These are phyloP conservation scores for Dromococcyx pavoninus DNA, from an alignment of 2,797 vertebrate genomes.

Conservation along the genomic window DNA sequence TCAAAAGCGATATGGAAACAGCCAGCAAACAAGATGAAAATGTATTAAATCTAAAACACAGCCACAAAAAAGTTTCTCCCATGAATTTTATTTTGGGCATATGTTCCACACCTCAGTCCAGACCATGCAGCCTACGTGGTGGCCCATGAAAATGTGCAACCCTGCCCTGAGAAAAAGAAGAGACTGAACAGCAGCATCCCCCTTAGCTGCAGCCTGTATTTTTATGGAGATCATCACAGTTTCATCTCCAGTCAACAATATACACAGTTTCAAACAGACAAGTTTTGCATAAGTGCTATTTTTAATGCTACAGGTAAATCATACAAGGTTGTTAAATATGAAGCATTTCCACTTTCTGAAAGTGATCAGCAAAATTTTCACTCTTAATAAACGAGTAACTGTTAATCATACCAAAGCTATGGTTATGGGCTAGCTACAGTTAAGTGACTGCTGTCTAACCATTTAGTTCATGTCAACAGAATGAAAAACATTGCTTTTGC, in stretches of 20 bases:
- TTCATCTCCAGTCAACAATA: not conserved
- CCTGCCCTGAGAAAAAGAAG: not conserved
- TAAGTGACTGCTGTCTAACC: not conserved
- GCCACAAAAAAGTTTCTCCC: not conserved
- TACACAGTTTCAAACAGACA: rapidly evolving
- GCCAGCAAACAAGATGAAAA: not conserved
- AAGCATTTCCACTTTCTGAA: not conserved
- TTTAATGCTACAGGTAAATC: not conserved
- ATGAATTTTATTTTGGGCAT: not conserved
- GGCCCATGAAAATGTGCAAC: not conserved
- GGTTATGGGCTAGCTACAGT: not conserved
- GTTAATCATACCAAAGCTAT: not conserved
- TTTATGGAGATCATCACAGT: not conserved
- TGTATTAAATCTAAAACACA: not conserved
- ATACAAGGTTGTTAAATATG: not conserved
- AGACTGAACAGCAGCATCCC: not conserved
- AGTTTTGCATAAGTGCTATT: not conserved
- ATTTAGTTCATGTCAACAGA: not conserved
- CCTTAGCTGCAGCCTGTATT: not conserved
- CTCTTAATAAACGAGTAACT: not conserved
- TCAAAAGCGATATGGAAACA: not conserved
- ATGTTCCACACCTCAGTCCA: not conserved
- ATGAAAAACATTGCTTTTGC: not conserved
- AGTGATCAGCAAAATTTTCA: not conserved
- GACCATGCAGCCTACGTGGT: not conserved